Base-by-base conservation (phyloP, 2,113 vertebrate species). In the Callaeas wilsoni region DNA sequence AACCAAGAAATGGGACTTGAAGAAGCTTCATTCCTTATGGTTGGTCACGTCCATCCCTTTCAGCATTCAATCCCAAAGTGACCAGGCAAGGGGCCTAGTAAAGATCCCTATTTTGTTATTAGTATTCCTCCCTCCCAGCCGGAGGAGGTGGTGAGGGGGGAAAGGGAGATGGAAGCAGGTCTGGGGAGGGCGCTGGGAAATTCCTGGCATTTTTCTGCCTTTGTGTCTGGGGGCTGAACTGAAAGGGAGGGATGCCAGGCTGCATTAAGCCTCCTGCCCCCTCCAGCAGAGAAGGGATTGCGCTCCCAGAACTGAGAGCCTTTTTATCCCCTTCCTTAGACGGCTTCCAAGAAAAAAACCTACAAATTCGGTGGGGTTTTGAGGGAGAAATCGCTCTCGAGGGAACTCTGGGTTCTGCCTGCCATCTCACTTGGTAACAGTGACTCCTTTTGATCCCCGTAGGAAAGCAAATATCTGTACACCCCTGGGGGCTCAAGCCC, bases 191-290 rank as follows among this genome's bases (percentile, higher is more conserved):
- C 23, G 4, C 95, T 97, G 97, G 97, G 98, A 97, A 97, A 98
- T 98, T 98, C 98, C 95, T 98, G 65, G 52, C 97, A 98, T 98
- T 97, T 97, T 98, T 97, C 91, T 96, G 91, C 95, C 90, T 98
- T 98, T 98, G 97, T 98, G 87, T 98, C 94, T 94, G 92, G 93
- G 92, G 97, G 80, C 84, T 97, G 97, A 96, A 89, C 90, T 96
- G 93, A 97, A 97, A 96, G 52, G 87, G 42, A 95, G 84, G 56
- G 96, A 95, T 85, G 93, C 50, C 33, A 76, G 79, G 77, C 94
- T 96, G 84, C 39, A 50, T 74, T 93, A 94, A 97, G 84, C 89
- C 93, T 94, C 89, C 87, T 85, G 84, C 89, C 80, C 79, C 80
- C 85, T 87, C 76, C 75, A 96, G 89, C 92, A 96, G 73, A 23